These are phyloP conservation scores for Corythucha ciliata DNA, from an alignment of 2,888 invertebrate genomes.

Conservation along the genomic window DNA sequence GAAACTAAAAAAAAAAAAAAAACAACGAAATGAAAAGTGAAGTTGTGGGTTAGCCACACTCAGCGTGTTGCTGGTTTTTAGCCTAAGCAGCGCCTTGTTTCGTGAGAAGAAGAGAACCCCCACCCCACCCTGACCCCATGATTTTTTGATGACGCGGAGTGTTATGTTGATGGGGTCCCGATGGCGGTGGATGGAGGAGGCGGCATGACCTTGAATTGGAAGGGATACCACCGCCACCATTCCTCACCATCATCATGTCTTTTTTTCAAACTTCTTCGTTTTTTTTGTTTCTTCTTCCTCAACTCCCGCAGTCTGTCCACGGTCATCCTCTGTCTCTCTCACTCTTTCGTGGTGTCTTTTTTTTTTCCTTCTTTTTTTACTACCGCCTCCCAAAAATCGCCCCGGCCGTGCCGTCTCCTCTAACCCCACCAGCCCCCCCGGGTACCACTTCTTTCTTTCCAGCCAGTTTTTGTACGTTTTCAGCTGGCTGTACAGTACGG, in stretches of 20 bases:
- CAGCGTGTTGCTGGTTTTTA: too few species aligned
- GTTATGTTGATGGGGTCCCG: neutral
- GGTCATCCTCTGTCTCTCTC: too few species aligned
- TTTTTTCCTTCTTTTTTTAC: neutral
- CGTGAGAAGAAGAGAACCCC: too few species aligned
- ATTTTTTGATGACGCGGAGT: neutral
- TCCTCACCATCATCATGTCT: too few species aligned
- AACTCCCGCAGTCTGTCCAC: too few species aligned
- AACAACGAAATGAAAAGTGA: slow-evolving; percentile 23
- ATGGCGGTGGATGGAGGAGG: neutral
- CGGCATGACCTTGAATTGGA: slow-evolving; percentile 5
- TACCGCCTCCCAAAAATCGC: neutral
- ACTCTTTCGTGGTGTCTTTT: neutral
- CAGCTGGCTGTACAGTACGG: too few species aligned
- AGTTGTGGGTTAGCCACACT: too few species aligned
- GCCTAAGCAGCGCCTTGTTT: too few species aligned
- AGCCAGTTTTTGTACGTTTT: too few species aligned
- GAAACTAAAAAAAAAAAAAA: slow-evolving; percentile 21
- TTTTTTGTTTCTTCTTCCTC: too few species aligned
- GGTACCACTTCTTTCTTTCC: neutral
- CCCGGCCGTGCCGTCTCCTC: neutral
- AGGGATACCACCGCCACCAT: too few species aligned
- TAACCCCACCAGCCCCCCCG: neutral
- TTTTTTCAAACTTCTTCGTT: too few species aligned
- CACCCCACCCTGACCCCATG: neutral